A percentile compares a stretch with the other conserved stretches of the same genome.
Evolutionary conservation across 2,888 invertebrate species (phyloP).

Genomic region (Parnassius glacialis): DNA sequence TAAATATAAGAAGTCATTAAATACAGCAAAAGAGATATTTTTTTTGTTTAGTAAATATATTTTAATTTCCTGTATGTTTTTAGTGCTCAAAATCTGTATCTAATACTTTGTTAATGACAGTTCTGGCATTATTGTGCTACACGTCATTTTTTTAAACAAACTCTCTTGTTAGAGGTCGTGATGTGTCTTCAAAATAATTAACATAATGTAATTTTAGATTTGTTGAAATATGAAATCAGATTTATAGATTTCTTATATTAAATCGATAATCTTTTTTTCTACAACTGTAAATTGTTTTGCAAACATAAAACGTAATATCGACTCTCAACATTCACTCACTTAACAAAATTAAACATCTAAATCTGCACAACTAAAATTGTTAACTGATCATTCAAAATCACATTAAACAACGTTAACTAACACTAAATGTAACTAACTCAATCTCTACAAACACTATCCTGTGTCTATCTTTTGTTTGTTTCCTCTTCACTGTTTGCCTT

Average conservation of each 20-base stretch:
- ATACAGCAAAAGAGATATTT: background rate
- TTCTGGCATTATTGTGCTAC: background rate
- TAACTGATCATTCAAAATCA: conserved; percentile 1
- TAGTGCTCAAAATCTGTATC: conserved; percentile 6
- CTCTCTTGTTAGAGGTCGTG: too few species aligned
- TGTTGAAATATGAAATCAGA: too few species aligned
- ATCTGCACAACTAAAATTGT: conserved; percentile 4
- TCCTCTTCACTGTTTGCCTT: conserved; percentile 11
- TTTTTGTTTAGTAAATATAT: background rate
- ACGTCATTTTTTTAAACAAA: too few species aligned
- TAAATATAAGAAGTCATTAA: conserved; percentile 1
- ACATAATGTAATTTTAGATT: too few species aligned
- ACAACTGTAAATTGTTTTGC: too few species aligned
- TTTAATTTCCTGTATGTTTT: background rate
- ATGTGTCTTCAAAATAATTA: too few species aligned
- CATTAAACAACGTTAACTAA: conserved; percentile 13
- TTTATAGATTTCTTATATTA: too few species aligned
- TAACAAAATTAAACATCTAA: conserved; percentile 7
- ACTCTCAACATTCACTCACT: conserved; percentile 7
- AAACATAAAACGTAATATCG: background rate
- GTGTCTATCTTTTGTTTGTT: conserved; percentile 5
- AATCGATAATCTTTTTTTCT: too few species aligned
- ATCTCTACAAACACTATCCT: conserved; percentile 9
- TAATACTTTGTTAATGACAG: conserved; percentile 3
- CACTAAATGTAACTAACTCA: conserved; percentile 29